Conservation (phyloP, 2,113 vertebrate species). For the Pomatostomus ruficeps region DNA sequence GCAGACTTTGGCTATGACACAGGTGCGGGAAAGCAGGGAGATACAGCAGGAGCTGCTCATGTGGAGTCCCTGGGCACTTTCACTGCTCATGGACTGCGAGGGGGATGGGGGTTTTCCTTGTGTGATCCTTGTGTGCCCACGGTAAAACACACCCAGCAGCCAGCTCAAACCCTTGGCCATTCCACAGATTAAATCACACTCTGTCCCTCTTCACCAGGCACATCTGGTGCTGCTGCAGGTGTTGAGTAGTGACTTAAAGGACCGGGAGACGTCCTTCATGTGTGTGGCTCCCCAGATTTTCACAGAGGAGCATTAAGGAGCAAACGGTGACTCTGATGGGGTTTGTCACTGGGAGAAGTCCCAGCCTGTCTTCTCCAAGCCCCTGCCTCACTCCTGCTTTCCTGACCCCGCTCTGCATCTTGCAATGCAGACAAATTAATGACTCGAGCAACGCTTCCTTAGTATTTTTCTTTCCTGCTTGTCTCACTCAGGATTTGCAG, state of each 20-base stretch:
- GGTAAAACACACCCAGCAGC: neutral
- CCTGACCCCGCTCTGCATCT: neutral
- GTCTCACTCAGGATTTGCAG: neutral
- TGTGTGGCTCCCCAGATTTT: neutral
- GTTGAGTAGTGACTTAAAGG: neutral
- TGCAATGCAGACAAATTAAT: neutral
- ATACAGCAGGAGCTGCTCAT: neutral
- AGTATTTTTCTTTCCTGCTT: neutral
- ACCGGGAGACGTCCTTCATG: neutral
- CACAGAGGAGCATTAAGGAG: neutral
- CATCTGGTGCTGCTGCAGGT: neutral
- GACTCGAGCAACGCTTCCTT: rapidly evolving
- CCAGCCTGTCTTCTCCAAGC: neutral
- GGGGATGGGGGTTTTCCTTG: rapidly evolving
- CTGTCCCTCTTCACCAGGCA: neutral
- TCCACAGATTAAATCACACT: neutral
- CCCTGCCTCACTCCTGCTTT: neutral
- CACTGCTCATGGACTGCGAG: neutral
- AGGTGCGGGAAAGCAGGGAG: neutral
- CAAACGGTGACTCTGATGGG: neutral
- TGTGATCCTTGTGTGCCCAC: rapidly evolving
- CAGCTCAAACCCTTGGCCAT: neutral
- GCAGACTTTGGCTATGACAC: neutral
- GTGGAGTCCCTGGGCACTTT: neutral
- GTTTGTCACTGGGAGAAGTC: neutral